Conservation (phyloP, 2,113 vertebrate species). For the Puntigrus tetrazona region DNA sequence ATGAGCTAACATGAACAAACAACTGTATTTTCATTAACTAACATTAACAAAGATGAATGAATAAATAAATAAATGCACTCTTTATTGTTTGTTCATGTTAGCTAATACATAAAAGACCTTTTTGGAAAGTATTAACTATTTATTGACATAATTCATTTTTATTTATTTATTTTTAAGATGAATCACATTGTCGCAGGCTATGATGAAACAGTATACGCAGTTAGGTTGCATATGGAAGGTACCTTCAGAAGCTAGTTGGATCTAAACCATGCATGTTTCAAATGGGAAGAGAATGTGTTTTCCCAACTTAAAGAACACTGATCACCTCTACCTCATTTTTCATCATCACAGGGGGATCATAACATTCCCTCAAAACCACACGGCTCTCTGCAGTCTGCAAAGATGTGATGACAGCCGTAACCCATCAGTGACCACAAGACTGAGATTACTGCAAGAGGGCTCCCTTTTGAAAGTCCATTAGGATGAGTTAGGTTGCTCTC, state of each 20-base stretch:
- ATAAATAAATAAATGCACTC: too few species aligned
- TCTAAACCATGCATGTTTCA: not conserved
- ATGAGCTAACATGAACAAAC: too few species aligned
- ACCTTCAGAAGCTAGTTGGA: not conserved
- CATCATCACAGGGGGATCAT: conserved; percentile 39
- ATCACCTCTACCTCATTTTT: conserved; percentile 41
- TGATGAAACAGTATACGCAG: too few species aligned
- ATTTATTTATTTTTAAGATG: too few species aligned
- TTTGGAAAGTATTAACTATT: too few species aligned
- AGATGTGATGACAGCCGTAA: conserved; percentile 38
- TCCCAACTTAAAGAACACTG: not conserved
- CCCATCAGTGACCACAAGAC: conserved; percentile 35
- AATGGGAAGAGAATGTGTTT: conserved; percentile 3
- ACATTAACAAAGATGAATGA: too few species aligned
- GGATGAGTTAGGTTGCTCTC: conserved; percentile 26
- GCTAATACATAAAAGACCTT: too few species aligned
- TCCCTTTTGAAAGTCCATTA: conserved; percentile 39
- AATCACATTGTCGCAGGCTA: too few species aligned
- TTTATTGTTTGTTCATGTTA: too few species aligned
- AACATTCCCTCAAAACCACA: conserved; percentile 39
- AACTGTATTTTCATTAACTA: too few species aligned
- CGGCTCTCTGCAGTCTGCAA: conserved; percentile 27
- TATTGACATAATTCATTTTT: too few species aligned
- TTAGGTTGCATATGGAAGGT: too few species aligned
- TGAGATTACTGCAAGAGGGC: conserved; percentile 21